Base-by-base conservation (phyloP, 1,140 invertebrate species). In the Xylocopa sonorina region DNA sequence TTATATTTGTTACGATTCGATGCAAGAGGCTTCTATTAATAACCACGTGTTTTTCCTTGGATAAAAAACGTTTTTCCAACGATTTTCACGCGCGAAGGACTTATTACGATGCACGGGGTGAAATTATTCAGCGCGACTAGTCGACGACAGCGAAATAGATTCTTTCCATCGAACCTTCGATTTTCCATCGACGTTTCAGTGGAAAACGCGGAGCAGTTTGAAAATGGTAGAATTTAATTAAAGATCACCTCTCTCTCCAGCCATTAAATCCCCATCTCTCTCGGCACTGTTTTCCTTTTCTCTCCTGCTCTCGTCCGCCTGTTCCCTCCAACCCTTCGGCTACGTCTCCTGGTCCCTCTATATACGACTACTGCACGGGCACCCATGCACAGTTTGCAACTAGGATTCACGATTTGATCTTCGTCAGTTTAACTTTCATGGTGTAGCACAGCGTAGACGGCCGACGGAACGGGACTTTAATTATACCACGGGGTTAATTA, bases 201-300 rank as follows among this genome's bases (percentile, higher is more conserved):
- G 43, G 46, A 77, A 67, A 53, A 62, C 62, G 62, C 53, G 27
- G 53, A 34, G 41, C 53, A 58, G 84, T 84, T 87, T 68, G 87
- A 88, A 89, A 92, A 89, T 87, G 85, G 80, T 88, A 89, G 89
- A 91, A 92, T 92, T 92, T 92, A 92, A 92, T 92, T 92, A 92
- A 92, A 92, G 51, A 55, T 53, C 76, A 69, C 72, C 63, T 66
- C 80, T 66, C 80, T 34, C 68, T 51, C 53, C 32, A 75, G 51
- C 77, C 77, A 79, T 78, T 64, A 71, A 78, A 78, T 77, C 63
- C 60, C 51, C 57, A 53, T 63, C 66, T 60, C 71, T 6, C 48
- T 3, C 43, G 10, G 12, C 12, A 1, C 43, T 16, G 9, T 46
- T 46, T 12, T 74, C 58, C 64, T 34, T 62, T 53, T 60, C 63